A percentile compares a stretch with the other conserved stretches of the same genome.
These are phyloP conservation scores for Meleagris gallopavo DNA, from an alignment of 2,113 vertebrate genomes.

Conservation along the genomic window DNA sequence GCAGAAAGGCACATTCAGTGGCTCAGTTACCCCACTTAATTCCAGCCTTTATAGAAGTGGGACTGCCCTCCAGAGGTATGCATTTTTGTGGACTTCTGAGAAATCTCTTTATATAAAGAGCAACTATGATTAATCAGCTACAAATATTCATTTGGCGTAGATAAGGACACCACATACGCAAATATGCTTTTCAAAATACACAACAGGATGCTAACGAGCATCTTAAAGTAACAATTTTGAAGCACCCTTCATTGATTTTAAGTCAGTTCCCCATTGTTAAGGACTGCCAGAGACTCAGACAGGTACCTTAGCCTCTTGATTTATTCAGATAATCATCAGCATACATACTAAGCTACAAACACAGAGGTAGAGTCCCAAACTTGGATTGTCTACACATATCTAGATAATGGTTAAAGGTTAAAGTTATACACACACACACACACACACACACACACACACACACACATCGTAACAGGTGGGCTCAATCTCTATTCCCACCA, in stretches of 20 bases:
- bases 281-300: too few species aligned
- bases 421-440: too few species aligned
- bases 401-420: too few species aligned
- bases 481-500: too few species aligned
- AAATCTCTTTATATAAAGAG: not conserved
- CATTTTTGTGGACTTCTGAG: not conserved
- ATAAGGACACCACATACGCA: not conserved
- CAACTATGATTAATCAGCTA: not conserved
- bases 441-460: too few species aligned
- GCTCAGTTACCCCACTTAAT: not conserved
- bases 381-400: too few species aligned
- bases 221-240: not conserved
- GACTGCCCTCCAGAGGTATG: not conserved
- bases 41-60: not conserved
- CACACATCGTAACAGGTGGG: too few species aligned
- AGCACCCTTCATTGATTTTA: not conserved
- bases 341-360: too few species aligned
- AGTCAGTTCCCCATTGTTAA: not conserved
- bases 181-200: not conserved
- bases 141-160: not conserved
- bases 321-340: too few species aligned
- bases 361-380: too few species aligned
- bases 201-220: accelerated
- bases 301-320: too few species aligned
- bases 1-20: not conserved